Evolutionary conservation across 2,113 vertebrate genomes (phyloP).

Genomic region (Pholis gunnellus): DNA sequence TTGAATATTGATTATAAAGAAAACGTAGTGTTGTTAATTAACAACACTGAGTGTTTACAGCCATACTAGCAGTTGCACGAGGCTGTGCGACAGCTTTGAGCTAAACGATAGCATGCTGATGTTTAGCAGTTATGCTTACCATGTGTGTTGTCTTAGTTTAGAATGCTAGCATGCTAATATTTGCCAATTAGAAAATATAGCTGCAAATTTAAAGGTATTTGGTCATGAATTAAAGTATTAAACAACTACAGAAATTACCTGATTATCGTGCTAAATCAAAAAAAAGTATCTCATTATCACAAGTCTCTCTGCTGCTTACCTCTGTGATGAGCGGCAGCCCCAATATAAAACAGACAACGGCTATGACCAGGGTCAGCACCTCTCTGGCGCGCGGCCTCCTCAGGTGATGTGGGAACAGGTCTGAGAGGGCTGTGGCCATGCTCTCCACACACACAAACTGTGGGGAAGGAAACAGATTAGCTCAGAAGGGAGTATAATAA

Average conservation of each 20-base stretch:
- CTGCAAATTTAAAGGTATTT: background rate
- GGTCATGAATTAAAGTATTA: background rate
- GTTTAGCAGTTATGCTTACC: background rate
- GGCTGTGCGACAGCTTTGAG: background rate
- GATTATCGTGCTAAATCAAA: background rate
- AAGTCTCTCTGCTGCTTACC: slow-evolving; percentile 76
- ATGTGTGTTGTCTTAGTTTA: background rate
- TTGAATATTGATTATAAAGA: background rate
- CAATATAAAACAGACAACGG: slow-evolving; percentile 86
- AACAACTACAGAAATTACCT: background rate
- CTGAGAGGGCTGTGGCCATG: slow-evolving; percentile 90
- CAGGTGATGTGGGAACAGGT: slow-evolving; percentile 89
- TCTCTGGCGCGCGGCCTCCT: slow-evolving; percentile 85
- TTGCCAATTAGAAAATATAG: background rate
- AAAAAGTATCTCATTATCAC: background rate
- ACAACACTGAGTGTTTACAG: background rate
- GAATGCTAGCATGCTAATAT: background rate
- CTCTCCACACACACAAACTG: slow-evolving; percentile 95
- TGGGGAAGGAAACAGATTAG: background rate
- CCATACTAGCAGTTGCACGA: background rate
- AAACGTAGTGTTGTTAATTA: background rate
- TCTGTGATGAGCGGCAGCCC: slow-evolving; percentile 89
- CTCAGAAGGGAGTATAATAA: background rate
- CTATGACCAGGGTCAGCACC: slow-evolving; percentile 87
- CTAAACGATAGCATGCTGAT: background rate